phyloP scores from a whole-genome alignment of 2,797 vertebrate genomes.

The Ispidina lecontei region DNA sequence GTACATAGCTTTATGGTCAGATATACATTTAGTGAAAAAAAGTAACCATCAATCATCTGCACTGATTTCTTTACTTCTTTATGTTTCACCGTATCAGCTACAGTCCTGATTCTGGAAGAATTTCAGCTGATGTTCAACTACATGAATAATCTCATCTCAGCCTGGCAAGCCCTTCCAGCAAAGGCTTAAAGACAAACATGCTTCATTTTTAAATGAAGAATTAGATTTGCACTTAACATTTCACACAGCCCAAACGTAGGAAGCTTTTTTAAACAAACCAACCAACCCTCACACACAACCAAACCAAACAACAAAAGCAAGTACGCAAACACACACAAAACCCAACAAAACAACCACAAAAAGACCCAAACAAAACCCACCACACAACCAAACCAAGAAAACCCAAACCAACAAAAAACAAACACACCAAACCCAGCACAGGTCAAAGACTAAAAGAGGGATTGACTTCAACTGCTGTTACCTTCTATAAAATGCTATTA shows the following conservation, averaged over 20 bases:
- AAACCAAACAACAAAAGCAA: too few relatives aligned
- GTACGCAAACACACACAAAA: neutral
- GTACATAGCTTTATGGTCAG: neutral
- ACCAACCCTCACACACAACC: too few relatives aligned
- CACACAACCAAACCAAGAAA: neutral
- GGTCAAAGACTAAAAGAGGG: neutral
- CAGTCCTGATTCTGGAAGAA: neutral
- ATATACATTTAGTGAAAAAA: neutral
- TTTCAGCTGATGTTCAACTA: neutral
- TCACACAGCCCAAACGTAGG: neutral
- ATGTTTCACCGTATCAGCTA: neutral
- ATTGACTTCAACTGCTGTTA: neutral
- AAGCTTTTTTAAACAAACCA: neutral
- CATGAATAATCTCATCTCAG: neutral
- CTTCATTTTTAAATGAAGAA: neutral
- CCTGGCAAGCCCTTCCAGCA: neutral
- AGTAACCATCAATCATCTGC: neutral
- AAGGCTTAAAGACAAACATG: neutral
- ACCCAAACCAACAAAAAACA: too few relatives aligned
- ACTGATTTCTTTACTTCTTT: neutral
- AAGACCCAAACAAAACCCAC: too few relatives aligned
- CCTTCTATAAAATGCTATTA: neutral
- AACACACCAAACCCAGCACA: fast-evolving
- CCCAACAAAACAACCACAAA: too few relatives aligned
- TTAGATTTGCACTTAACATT: neutral